Evolutionary conservation across 2,113 vertebrate species (phyloP).

Genomic region (Cryptotis parvus): DNA sequence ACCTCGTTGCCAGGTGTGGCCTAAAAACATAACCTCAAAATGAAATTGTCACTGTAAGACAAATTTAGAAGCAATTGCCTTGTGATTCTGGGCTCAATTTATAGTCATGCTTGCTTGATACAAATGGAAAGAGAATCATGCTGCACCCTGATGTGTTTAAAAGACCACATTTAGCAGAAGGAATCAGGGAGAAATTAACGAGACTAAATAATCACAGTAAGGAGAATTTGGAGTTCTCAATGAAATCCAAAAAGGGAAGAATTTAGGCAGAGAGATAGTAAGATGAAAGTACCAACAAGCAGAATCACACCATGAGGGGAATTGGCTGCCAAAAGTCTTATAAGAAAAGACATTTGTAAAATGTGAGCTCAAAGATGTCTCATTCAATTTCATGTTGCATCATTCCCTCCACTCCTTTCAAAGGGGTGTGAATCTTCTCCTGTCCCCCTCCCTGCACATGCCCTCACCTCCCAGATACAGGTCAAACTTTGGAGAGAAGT

Average conservation of each 20-base stretch:
- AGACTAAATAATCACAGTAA: neutral
- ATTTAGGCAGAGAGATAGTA: neutral
- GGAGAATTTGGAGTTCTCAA: neutral
- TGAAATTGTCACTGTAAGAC: neutral
- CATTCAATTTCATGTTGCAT: accelerated
- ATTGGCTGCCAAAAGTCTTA: neutral
- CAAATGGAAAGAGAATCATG: neutral
- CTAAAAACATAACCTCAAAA: too few species aligned
- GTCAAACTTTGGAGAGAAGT: neutral
- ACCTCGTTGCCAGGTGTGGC: too few species aligned
- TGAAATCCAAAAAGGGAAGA: neutral
- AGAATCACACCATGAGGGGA: neutral
- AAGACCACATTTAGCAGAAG: neutral
- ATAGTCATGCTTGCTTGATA: neutral
- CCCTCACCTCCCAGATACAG: neutral
- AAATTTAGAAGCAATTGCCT: neutral
- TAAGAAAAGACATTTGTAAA: neutral
- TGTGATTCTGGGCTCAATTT: neutral
- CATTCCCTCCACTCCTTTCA: neutral
- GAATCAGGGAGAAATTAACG: neutral
- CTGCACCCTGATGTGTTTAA: too few species aligned
- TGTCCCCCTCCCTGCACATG: neutral
- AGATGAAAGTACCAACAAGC: neutral
- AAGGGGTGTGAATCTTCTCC: neutral
- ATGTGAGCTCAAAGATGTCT: neutral